Percentiles rank a stretch among this genome's conserved stretches.
phyloP scores from a whole-genome alignment of 2,797 vertebrate species.

The Holocentrus rufus region DNA sequence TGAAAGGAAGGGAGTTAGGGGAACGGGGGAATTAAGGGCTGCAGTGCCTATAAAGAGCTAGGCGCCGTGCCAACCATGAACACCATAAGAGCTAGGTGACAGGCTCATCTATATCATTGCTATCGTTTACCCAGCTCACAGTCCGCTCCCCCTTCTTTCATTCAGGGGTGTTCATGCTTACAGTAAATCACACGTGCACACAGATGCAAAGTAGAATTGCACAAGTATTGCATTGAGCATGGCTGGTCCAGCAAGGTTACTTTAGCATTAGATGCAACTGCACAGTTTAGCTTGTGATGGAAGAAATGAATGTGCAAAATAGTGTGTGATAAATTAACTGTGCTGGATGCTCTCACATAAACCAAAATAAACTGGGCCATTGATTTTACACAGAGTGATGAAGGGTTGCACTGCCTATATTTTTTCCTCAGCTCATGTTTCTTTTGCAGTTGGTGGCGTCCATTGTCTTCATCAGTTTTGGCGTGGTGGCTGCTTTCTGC shows the following conservation, averaged over 20 bases:
- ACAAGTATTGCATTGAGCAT: slow-evolving; percentile 1
- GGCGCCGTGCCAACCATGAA: slow-evolving; percentile 34
- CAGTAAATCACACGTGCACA: slow-evolving; percentile 3
- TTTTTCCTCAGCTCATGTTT: slow-evolving; percentile 40
- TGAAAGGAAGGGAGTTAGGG: slow-evolving; percentile 38
- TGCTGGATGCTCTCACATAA: not conserved
- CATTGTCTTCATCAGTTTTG: slow-evolving; percentile 99
- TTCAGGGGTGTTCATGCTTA: slow-evolving; percentile 22
- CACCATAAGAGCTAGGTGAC: slow-evolving; percentile 39
- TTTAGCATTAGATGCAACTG: too few species aligned
- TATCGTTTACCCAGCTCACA: slow-evolving; percentile 18
- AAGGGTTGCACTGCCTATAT: slow-evolving; percentile 31
- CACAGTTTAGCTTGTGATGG: not conserved
- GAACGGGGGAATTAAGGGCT: slow-evolving; percentile 3
- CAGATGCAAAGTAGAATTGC: not conserved
- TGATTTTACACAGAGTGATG: slow-evolving; percentile 21
- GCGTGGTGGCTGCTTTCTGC: slow-evolving; percentile 97
- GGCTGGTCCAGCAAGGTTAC: not conserved
- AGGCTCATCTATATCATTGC: slow-evolving; percentile 30
- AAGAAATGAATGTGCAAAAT: not conserved
- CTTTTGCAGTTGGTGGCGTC: slow-evolving; percentile 92
- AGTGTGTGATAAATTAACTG: not conserved
- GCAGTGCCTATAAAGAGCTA: slow-evolving; percentile 36
- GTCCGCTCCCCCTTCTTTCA: not conserved
- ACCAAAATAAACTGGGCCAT: not conserved